Evolutionary conservation across 2,797 vertebrate genomes (phyloP).

Genomic region (Crotalus adamanteus): DNA sequence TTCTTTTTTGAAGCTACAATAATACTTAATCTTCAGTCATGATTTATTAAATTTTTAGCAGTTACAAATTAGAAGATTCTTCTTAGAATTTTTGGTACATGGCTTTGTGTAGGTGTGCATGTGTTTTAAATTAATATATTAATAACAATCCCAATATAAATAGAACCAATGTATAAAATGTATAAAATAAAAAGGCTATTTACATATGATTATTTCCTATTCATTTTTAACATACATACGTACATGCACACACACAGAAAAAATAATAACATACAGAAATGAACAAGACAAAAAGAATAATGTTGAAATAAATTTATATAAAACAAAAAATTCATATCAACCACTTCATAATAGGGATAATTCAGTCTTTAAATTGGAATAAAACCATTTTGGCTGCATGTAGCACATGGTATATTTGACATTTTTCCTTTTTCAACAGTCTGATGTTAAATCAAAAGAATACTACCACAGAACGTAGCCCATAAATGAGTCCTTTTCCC

Average conservation of each 20-base stretch:
- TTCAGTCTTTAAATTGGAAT: background rate
- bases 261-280: background rate
- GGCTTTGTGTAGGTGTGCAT: background rate
- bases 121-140: background rate
- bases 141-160: background rate
- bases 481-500: background rate
- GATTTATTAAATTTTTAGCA: background rate
- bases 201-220: background rate
- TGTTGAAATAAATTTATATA: background rate
- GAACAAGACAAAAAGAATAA: background rate
- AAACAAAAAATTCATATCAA: background rate
- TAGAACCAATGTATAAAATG: background rate
- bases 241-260: background rate
- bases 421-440: background rate
- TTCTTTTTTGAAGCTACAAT: background rate
- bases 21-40: background rate
- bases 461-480: background rate
- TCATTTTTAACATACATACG: background rate
- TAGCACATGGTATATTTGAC: background rate
- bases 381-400: background rate
- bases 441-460: background rate
- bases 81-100: background rate
- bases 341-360: background rate
- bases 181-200: background rate
- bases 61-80: background rate